Evolutionary conservation across 1,140 invertebrate species (phyloP), one percentile per base, ranked within the genome.

Genomic region (Saccostrea glomerata): DNA sequence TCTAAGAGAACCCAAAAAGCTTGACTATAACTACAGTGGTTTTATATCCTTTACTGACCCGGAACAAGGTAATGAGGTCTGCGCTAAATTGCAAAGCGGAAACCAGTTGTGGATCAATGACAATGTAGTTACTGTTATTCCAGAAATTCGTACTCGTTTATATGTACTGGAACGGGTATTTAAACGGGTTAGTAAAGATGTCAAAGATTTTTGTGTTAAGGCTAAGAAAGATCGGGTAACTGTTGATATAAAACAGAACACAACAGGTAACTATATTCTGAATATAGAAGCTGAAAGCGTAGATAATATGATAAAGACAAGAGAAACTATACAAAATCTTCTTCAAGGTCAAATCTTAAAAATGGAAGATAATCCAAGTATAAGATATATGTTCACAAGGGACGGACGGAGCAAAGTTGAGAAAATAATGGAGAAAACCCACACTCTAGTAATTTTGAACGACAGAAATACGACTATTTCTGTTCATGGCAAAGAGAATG

Each of bases 311-410:
- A 88, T 88, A 12, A 84, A 83, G 58, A 88, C 86, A 0, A 91
- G 92, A 84, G 47, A 66, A 2, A 23, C 56, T 17, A 36, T 93
- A 40, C 87, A 92, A 25, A 66, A 86, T 9, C 58, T 91, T 20
- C 58, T 93, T 13, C 58, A 89, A 66, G 93, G 92, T 23, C 89
- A 92, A 15, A 73, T 90, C 0, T 47, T 94, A 13, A 86, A 92
- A 23, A 90, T 88, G 55, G 82, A 60, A 15, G 25, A 20, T 0
- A 87, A 54, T 36, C 70, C 86, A n/a, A 60, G 86, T 9, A 12
- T 91, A 0, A 84, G 85, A 11, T 54, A 36, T 13, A 66, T 94
- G 1, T 90, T 93, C 82, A 88, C 87, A 0, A 82, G 86, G 36
- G 87, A 90, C 25, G 93, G 92, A 6, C 85, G 82, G 58, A 56